phyloP scores from a whole-genome alignment of 1,140 invertebrate species.

The Drosophila funebris region DNA sequence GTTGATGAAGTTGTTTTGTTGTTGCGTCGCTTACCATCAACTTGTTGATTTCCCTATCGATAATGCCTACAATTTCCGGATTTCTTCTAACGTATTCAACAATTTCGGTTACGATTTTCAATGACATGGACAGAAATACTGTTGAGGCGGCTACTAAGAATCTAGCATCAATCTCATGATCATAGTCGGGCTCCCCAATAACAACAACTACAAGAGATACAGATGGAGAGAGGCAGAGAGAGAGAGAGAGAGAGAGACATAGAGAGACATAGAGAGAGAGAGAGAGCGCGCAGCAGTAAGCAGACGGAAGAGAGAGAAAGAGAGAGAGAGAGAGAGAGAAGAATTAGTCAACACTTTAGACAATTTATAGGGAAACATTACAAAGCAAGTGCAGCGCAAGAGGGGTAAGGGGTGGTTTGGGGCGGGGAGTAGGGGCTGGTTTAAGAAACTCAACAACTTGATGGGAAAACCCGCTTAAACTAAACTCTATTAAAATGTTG shows the following conservation, averaged over 20 bases:
- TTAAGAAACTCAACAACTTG: background rate
- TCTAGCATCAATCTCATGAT: slow-evolving; percentile 80
- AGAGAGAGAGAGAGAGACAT: no score
- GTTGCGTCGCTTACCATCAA: slow-evolving; percentile 72
- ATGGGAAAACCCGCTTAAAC: background rate
- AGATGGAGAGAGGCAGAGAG: slow-evolving; percentile 35
- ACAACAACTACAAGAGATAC: slow-evolving; percentile 58
- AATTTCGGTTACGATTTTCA: slow-evolving; percentile 82
- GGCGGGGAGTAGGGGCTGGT: no score
- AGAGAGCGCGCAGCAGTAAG: no score
- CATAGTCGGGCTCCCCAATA: slow-evolving; percentile 67
- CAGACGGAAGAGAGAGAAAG: no score
- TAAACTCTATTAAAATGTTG: background rate
- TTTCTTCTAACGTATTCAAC: slow-evolving; percentile 82
- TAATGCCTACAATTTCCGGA: slow-evolving; percentile 77
- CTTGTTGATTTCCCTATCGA: slow-evolving; percentile 83
- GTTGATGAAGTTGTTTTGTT: background rate
- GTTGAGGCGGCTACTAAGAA: slow-evolving; percentile 83
- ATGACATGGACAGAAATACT: slow-evolving; percentile 81
- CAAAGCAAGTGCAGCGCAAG: background rate
- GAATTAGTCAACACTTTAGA: slow-evolving; percentile 39
- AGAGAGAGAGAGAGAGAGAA: background rate
- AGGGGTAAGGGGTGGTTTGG: no score
- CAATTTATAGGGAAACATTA: background rate
- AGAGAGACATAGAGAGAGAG: background rate